Base-by-base conservation (phyloP, 2,797 vertebrate genomes). In the Sarcophilus harrisii region DNA sequence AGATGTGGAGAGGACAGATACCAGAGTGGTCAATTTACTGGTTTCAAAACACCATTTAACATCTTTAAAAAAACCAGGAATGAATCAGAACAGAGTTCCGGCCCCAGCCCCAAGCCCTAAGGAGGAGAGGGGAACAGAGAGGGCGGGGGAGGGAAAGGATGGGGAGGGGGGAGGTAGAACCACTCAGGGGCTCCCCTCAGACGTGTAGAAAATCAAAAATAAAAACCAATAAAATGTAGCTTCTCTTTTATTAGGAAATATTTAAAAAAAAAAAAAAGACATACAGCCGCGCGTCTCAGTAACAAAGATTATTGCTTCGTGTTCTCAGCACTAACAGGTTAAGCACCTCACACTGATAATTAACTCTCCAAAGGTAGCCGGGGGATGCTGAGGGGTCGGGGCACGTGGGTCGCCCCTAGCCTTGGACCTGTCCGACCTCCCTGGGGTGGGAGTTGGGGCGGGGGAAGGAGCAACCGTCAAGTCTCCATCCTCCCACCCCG, bases 301-400 rank as follows among this genome's bases (percentile, higher is more conserved):
- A 99, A 99, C 98, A 98, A 99, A 99, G 98, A 99, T 99, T 99
- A 99, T 99, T 99, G 99, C 99, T 99, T 99, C 99, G 98, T 98
- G 98, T 98, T 99, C 98, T 98, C 98, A 98, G 98, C 98, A 98
- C 98, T 98, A 96, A 98, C 97, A 97, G 98, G 98, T 98, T 98
- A 98, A 98, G 98, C 97, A 98, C 98, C 98, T 98, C 98, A 97
- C 98, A 97, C 96, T 96, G 98, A 98, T 98, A 98, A 98, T 97
- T 97, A 99, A 98, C 98, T 99, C 99, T 99, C 98, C 98, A 98
- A 98, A 98, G 97, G 90, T 87, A 90, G 90, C 5, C 32, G 90
- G 95, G 90, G 29, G 91, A 54, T 11, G 21, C 59, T 91, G 18
- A n/a, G n/a, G 90, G 90, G 32, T 4, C 10, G 57, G 92, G 93